A percentile compares a stretch with the other conserved stretches of the same genome.
Evolutionary conservation across 2,113 vertebrate species (phyloP).

Genomic region (Serilophus lunatus): DNA sequence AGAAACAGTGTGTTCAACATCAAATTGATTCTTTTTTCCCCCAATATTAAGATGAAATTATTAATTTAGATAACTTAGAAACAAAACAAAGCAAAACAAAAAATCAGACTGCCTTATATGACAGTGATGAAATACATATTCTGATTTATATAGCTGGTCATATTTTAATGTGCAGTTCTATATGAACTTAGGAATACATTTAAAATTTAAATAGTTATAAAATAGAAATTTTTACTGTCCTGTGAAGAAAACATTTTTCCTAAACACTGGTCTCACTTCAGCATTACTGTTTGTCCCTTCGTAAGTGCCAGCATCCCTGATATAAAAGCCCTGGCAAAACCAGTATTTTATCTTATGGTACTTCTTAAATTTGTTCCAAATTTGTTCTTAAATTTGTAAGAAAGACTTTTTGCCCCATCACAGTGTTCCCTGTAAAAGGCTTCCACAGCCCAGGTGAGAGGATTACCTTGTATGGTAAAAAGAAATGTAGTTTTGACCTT

Average conservation of each 20-base stretch:
- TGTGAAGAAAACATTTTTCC: not conserved
- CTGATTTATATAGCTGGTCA: not conserved
- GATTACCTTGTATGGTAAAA: not conserved
- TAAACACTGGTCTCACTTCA: not conserved
- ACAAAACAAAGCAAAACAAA: not conserved
- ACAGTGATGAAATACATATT: not conserved
- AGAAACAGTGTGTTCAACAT: conserved; percentile 4
- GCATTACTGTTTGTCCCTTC: not conserved
- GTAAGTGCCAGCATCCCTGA: not conserved
- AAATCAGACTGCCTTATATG: not conserved
- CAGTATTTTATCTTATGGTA: not conserved
- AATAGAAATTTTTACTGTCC: too few species aligned
- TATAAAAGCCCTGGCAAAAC: not conserved
- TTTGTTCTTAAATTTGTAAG: too few species aligned
- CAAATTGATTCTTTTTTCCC: not conserved
- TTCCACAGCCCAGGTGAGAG: not conserved
- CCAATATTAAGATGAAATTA: not conserved
- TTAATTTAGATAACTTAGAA: not conserved
- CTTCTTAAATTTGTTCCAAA: not conserved
- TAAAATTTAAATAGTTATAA: not conserved
- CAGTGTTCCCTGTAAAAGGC: not conserved
- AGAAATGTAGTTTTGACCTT: not conserved
- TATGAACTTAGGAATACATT: not conserved
- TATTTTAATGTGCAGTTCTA: not conserved
- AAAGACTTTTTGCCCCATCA: not conserved